These are phyloP conservation scores for Pseudocheirus occidentalis DNA, from an alignment of 2,797 vertebrate genomes.

Conservation along the genomic window DNA sequence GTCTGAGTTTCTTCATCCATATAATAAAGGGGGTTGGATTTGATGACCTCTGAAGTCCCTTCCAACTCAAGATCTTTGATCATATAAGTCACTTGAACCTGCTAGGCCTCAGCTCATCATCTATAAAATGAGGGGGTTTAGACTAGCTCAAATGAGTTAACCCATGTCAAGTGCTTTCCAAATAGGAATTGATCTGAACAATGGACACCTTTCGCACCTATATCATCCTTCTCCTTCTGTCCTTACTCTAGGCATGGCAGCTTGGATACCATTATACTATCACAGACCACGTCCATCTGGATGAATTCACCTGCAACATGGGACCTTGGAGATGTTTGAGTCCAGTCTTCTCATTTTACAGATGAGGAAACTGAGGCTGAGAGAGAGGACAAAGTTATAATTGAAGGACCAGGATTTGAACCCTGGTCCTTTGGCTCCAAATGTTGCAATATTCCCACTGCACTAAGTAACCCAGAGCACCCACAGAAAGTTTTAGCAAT, in stretches of 20 bases:
- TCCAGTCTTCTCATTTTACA: not conserved
- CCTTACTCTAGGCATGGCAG: not conserved
- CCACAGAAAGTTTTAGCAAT: not conserved
- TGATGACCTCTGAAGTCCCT: no score
- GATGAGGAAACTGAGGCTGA: not conserved
- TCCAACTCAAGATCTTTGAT: no score
- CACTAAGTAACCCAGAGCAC: not conserved
- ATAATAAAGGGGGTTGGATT: no score
- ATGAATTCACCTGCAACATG: not conserved
- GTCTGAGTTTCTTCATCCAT: no score
- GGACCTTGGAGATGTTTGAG: not conserved
- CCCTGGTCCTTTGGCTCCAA: not conserved
- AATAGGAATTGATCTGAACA: no score
- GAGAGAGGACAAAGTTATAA: not conserved
- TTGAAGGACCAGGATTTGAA: not conserved
- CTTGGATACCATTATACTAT: not conserved
- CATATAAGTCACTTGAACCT: no score
- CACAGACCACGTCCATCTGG: not conserved
- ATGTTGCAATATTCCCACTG: not conserved
- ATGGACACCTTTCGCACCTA: no score
- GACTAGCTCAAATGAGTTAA: no score
- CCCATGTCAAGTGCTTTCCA: no score
- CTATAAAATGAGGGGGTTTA: no score
- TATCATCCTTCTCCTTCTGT: not conserved
- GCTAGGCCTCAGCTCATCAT: no score